These are phyloP conservation scores for Rostratula benghalensis DNA, from an alignment of 2,113 vertebrate species.

Conservation along the genomic window DNA sequence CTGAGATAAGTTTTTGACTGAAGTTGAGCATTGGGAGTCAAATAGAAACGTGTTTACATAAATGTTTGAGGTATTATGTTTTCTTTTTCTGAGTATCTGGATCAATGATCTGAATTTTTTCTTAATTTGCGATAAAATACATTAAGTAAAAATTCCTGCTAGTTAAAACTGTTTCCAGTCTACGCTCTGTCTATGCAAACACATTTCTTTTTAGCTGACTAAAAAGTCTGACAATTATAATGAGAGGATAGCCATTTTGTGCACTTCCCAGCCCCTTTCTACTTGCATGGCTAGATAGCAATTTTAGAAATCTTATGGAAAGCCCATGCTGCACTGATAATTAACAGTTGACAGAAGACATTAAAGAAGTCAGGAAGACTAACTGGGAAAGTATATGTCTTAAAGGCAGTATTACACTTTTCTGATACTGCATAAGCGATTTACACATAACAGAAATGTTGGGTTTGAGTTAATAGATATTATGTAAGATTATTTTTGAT, in stretches of 20 bases:
- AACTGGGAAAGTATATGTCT: neutral
- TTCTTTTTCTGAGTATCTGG: neutral
- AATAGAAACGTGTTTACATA: neutral
- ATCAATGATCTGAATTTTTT: neutral
- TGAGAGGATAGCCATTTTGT: neutral
- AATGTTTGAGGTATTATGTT: neutral
- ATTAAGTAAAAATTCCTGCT: neutral
- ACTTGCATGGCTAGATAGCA: neutral
- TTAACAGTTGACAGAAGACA: neutral
- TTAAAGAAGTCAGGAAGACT: neutral
- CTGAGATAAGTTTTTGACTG: neutral
- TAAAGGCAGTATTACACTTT: neutral
- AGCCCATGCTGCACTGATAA: neutral
- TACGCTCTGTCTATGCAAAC: neutral
- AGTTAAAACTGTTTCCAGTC: neutral
- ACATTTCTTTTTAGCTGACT: neutral
- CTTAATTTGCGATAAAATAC: neutral
- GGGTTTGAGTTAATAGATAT: neutral
- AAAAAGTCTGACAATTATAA: neutral
- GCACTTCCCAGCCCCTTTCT: neutral
- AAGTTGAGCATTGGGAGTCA: neutral
- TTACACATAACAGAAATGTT: neutral
- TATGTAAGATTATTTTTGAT: neutral
- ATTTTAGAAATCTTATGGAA: neutral
- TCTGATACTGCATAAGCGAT: neutral